These are phyloP conservation scores for Tridacna crocea DNA, from an alignment of 2,888 invertebrate species.

Conservation along the genomic window DNA sequence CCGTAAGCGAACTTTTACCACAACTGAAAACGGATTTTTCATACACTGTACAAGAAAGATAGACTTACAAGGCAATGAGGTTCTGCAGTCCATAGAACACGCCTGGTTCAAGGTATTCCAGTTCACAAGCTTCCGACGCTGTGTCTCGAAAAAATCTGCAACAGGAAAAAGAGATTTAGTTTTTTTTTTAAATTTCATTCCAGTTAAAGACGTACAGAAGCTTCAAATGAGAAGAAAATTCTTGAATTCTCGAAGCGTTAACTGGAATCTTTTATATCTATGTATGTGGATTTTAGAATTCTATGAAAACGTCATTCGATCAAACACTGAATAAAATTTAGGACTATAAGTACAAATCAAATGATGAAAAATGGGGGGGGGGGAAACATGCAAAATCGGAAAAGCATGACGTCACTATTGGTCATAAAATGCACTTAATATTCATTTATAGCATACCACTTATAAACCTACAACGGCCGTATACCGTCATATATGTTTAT, in stretches of 20 bases:
- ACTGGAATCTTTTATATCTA: not conserved
- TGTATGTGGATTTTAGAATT: not conserved
- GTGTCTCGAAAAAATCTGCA: constrained; percentile 65
- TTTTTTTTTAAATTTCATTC: not conserved
- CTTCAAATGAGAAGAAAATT: not conserved
- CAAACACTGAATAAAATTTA: not conserved
- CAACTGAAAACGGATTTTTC: no score
- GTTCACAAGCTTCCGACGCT: constrained; percentile 52
- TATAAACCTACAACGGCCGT: no score
- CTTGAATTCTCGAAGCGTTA: not conserved
- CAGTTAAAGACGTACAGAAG: not conserved
- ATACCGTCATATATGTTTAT: no score
- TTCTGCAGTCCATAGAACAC: constrained; percentile 62
- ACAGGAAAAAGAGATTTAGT: constrained; percentile 11
- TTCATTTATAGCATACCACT: no score
- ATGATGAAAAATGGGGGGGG: no score
- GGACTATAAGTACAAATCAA: not conserved
- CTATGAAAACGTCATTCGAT: not conserved
- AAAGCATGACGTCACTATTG: no score
- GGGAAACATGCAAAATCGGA: no score
- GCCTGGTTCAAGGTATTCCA: constrained; percentile 63
- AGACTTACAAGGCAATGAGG: constrained; percentile 68
- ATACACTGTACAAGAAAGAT: no score
- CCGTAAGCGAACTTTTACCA: no score
- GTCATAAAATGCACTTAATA: no score